Evolutionary conservation across 1,140 invertebrate species (phyloP), one percentile per base, ranked within the genome.

Genomic region (Drosophila pandora): DNA sequence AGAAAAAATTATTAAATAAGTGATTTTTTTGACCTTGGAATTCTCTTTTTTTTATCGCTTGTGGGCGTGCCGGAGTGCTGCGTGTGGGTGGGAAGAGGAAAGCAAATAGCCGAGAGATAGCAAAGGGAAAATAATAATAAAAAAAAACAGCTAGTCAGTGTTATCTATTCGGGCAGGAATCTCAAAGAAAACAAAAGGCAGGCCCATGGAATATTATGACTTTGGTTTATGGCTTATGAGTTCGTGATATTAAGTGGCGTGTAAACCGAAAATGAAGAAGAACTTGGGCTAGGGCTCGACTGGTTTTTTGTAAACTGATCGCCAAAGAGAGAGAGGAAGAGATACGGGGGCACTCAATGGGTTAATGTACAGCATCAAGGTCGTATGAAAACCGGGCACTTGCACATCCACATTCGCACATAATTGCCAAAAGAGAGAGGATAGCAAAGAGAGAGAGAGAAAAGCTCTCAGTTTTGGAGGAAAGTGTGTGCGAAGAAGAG

Each of bases 301-400:
- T 39, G 49, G 53, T 47, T 55, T 71, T 61, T 13, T 30, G 68
- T 60, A 70, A 71, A 56, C 22, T 21, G 79, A 82, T 82, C 79
- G 69, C 56, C 61, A 54, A 59, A 48, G 47, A 53, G 65, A 65
- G 22, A 17, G 3, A 7, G 34, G 43, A 22, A 7, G 57, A 39
- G 43, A 52, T 12, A 30, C n/a, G 30, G 63, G 58, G 79, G 73
- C 76, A 71, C 78, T 87, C 81, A 87, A 87, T 87, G 83, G 83
- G 83, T 87, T 87, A 87, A 87, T 87, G 83, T 88, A 82, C 83
- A 87, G 67, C 79, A 83, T 83, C 83, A 87, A 87, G 83, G 83
- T 87, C 83, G 79, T 60, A 68, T 45, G 67, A 69, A 81, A 75
- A 62, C 81, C 65, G 55, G 73, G 54, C 64, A 60, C 52, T 79